Base-by-base conservation (phyloP, 1,140 invertebrate species). In the Cotesia vestalis region DNA sequence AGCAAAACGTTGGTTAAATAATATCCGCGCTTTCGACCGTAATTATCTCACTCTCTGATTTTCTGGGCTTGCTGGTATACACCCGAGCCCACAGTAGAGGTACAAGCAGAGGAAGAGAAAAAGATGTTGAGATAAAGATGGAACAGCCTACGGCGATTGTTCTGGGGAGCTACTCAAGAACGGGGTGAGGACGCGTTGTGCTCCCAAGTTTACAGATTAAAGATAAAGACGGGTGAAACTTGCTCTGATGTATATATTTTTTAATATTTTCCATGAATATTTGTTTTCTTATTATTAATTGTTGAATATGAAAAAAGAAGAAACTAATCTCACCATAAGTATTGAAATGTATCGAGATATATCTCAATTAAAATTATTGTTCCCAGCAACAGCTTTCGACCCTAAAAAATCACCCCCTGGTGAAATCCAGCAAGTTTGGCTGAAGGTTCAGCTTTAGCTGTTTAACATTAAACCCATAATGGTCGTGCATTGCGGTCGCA, bases 11-110 rank as follows among this genome's bases (percentile, higher is more conserved):
- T 84, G 81, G 83, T 83, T 83, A 83, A 83, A 83, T 83, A 84
- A 84, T 83, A 83, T 82, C 78, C 78, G 79, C 77, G 79, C 78
- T 81, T 82, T 79, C 79, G 80, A 84, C 78, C 83, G 83, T 83
- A 84, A 84, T 84, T 84, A 84, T 84, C 83, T 83, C 79, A 79
- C 80, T 83, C 78, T 81, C 76, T 82, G 83, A 84, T 84, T 84
- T 83, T 83, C 80, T 79, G 76, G 55, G 38, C 36, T 55, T 64
- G 57, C 63, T 73, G 40, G 27, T 27, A 27, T 27, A 27, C 27
- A 27, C 27, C 27, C 27, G 35, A 40, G 61, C 5, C 40, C 27
- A 27, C 27, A 27, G 27, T 27, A 46, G 8, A 34, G 27, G 73
- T 34, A n/a, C 46, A n/a, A 66, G 77, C 61, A 75, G 68, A 76